A percentile compares a stretch with the other conserved stretches of the same genome.
Evolutionary conservation across 64 coral and sea anemone species (phyloP).

Genomic region (Dendrophyllia cribrosa): DNA sequence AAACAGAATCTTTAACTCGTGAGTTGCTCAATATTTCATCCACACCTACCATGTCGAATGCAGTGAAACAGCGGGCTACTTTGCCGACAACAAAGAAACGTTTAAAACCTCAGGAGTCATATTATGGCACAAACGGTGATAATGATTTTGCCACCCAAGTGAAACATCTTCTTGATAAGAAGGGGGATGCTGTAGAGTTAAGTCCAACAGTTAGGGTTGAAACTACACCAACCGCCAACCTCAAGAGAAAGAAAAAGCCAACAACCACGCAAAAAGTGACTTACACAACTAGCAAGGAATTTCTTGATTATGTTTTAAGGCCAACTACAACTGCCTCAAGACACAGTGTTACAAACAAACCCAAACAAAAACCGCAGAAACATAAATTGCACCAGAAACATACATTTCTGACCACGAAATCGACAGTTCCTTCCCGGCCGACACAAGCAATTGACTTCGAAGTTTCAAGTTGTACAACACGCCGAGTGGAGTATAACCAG

Average conservation of each 20-base stretch:
- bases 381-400: background rate
- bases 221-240: background rate
- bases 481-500: constrained; percentile 57
- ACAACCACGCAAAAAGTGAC: background rate
- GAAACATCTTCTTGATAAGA: background rate
- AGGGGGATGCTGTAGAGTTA: background rate
- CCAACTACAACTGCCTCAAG: background rate
- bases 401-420: background rate
- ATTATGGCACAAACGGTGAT: background rate
- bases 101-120: background rate
- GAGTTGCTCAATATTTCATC: too few species aligned
- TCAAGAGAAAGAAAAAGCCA: background rate
- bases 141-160: background rate
- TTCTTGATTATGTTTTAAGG: background rate
- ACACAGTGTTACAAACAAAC: background rate
- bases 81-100: background rate
- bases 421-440: background rate
- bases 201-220: background rate
- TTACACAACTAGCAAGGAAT: background rate
- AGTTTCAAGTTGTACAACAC: constrained; percentile 48
- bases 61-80: background rate
- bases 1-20: too few species aligned
- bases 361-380: background rate
- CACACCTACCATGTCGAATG: too few species aligned
- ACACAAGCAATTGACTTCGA: background rate